Evolutionary conservation across 2,797 vertebrate species (phyloP).

Genomic region (Gymnocypris eckloni): DNA sequence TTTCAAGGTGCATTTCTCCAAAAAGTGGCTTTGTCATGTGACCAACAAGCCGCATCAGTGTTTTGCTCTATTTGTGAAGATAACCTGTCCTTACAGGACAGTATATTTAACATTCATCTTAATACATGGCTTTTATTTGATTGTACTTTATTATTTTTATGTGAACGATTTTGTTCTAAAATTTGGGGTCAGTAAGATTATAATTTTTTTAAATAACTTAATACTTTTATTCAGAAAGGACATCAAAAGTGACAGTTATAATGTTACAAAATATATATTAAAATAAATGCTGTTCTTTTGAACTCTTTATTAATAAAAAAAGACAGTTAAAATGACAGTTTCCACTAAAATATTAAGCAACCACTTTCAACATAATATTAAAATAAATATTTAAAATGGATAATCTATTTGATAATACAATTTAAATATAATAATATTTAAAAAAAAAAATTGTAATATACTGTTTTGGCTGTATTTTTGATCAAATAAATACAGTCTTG

Average conservation of each 20-base stretch:
- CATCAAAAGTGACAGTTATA: not conserved
- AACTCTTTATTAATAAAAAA: no score
- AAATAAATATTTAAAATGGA: not conserved
- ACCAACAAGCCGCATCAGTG: not conserved
- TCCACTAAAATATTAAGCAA: not conserved
- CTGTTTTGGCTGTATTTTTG: not conserved
- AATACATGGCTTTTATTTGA: not conserved
- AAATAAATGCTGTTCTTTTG: no score
- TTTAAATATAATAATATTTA: not conserved
- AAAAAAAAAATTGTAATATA: not conserved
- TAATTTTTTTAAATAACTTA: not conserved
- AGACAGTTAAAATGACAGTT: not conserved
- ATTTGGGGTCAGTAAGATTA: not conserved
- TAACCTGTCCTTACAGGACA: not conserved
- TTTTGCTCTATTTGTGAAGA: not conserved
- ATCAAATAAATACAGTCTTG: not conserved
- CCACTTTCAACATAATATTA: not conserved
- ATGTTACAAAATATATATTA: not conserved
- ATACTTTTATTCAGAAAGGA: not conserved
- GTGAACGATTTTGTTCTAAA: not conserved
- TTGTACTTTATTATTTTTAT: not conserved
- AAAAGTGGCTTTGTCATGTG: constrained; percentile 3
- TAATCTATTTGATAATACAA: not conserved
- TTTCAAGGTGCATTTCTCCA: not conserved
- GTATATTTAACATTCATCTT: not conserved